Evolutionary conservation across 2,797 vertebrate genomes (phyloP), one percentile per base, ranked within the genome.

Genomic region (Odontamblyopus rebecca): DNA sequence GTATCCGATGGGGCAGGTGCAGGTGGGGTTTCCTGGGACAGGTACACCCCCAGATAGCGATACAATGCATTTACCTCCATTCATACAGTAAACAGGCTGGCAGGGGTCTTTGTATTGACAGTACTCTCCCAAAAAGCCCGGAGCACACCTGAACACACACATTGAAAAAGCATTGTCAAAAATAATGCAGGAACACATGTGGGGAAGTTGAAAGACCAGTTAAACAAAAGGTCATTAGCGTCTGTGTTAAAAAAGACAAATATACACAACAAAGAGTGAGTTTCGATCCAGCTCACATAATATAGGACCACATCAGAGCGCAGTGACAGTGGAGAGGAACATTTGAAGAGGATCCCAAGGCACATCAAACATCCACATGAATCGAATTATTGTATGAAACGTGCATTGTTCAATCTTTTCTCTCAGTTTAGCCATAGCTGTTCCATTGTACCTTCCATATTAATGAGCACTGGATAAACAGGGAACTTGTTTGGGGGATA

Each of bases 71-170:
- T 93, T 96, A 12, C 97, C 97, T 67, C 96, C 95, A 0, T 98
- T 96, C 80, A 91, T 88, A 84, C 97, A 98, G 85, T 89, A 94
- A 11, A 90, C 90, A 38, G 94, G 95, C 54, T 94, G 92, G 59
- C 97, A 98, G 4, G 95, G 96, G 86, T 98, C 95, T 69, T 90
- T 95, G 81, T 96, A 93, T 41, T 98, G 96, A 71, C 97, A 98
- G 85, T 97, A 97, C 61, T 97, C 95, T 26, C 97, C 96, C 80
- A 97, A 88, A 81, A 94, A 97, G 70, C 96, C 97, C 48, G 94
- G 87, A 11, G 88, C 91, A 91, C 97, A 98, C 85, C 96, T 97
- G 88, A 4, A 81, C 64, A 80, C 65, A 82, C 41, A 91, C 18
- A 79, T 18, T 7, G 23, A 26, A 35, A 79, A 71, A 13, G 75